Percentiles rank a stretch among this genome's conserved stretches.
Evolutionary conservation across 2,888 invertebrate genomes (phyloP).

Genomic region (Taphrorychus bicolor): DNA sequence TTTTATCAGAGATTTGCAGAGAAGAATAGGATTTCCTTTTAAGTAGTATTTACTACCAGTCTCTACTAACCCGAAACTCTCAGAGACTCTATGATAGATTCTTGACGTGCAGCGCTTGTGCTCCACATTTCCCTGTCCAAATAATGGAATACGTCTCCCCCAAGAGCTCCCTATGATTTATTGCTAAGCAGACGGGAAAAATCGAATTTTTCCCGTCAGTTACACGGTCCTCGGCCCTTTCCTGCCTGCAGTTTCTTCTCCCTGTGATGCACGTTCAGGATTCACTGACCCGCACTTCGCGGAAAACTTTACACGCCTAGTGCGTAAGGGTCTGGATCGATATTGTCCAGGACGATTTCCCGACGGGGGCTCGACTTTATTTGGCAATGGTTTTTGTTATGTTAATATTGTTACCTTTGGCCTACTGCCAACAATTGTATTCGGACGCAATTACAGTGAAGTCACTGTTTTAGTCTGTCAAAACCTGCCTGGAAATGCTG

Average conservation of each 20-base stretch:
- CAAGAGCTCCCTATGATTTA: not conserved
- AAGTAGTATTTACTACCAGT: no score
- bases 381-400: no score
- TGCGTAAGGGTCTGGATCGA: slow-evolving; percentile 18
- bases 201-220: slow-evolving; percentile 18
- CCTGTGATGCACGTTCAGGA: slow-evolving; percentile 9
- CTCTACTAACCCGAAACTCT: no score
- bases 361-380: not conserved
- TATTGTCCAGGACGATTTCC: not conserved
- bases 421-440: no score
- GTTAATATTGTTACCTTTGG: no score
- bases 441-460: no score
- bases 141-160: not conserved
- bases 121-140: not conserved
- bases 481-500: no score
- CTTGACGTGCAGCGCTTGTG: not conserved
- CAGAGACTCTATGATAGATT: not conserved
- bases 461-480: no score
- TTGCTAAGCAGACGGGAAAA: slow-evolving; percentile 27
- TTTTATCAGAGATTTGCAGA: no score
- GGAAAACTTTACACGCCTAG: slow-evolving; percentile 27
- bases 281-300: slow-evolving; percentile 37
- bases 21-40: no score
- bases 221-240: slow-evolving; percentile 1
- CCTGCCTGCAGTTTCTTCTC: slow-evolving; percentile 18